Percentiles rank a stretch among this genome's conserved stretches.
These are phyloP conservation scores for Scatophagus argus DNA, from an alignment of 2,113 vertebrate genomes.

Conservation along the genomic window DNA sequence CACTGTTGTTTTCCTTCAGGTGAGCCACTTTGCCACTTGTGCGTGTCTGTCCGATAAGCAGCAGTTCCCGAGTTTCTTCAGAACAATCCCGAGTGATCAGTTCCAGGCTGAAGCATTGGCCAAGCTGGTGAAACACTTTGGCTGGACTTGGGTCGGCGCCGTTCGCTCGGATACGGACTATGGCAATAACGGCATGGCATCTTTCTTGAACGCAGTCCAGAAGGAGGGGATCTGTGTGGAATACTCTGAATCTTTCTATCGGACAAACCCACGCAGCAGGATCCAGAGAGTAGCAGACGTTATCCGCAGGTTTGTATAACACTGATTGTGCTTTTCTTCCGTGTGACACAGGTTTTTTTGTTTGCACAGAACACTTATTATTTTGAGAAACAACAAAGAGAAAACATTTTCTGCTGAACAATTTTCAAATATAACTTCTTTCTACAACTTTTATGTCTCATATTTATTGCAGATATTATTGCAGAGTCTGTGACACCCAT, in stretches of 20 bases:
- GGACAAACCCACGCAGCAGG: too few species aligned
- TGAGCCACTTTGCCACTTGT: constrained; percentile 81
- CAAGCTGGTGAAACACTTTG: neutral
- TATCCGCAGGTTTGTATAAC: too few species aligned
- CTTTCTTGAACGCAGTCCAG: neutral
- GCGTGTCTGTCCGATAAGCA: constrained; percentile 76
- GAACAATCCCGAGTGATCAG: neutral
- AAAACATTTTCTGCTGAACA: too few species aligned
- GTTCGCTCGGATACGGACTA: neutral
- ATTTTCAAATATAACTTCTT: too few species aligned
- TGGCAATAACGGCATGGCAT: neutral
- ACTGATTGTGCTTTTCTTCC: neutral
- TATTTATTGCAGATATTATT: too few species aligned
- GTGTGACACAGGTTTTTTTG: neutral
- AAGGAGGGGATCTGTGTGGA: too few species aligned
- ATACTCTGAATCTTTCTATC: too few species aligned
- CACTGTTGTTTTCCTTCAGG: constrained; percentile 67
- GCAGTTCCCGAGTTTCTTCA: constrained; percentile 21
- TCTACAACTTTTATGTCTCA: too few species aligned
- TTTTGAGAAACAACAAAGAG: too few species aligned
- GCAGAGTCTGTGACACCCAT: too few species aligned
- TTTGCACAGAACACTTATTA: neutral
- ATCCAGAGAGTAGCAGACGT: too few species aligned
- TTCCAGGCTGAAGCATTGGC: neutral
- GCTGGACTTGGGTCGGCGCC: neutral